Conservation (phyloP, 1,140 invertebrate genomes). For the Euwallacea similis region DNA sequence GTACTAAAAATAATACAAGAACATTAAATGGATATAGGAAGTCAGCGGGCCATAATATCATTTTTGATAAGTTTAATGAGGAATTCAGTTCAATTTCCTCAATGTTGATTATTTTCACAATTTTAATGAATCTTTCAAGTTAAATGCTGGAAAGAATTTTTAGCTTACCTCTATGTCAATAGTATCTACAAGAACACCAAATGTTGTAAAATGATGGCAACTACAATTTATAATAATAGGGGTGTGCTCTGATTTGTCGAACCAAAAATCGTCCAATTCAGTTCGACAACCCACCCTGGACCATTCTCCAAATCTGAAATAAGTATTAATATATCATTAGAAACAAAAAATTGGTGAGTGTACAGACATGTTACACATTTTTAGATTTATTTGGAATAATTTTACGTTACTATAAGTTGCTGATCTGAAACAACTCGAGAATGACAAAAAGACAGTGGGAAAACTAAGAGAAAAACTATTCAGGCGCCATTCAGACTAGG, state of each 20-base stretch:
- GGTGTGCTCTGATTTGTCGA: constrained; percentile 52
- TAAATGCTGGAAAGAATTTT: too few species aligned
- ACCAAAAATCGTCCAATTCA: constrained; percentile 67
- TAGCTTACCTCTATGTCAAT: constrained; percentile 77
- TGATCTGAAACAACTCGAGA: too few species aligned
- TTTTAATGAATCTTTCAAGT: too few species aligned
- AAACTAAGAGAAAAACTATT: too few species aligned
- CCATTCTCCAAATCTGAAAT: constrained; percentile 74
- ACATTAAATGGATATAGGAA: not conserved
- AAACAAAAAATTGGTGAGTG: not conserved
- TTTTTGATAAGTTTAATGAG: not conserved
- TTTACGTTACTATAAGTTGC: too few species aligned
- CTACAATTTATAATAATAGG: constrained; percentile 85
- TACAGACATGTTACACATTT: not conserved
- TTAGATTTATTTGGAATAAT: not conserved
- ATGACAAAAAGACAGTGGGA: too few species aligned
- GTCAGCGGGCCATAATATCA: not conserved
- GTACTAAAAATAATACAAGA: constrained; percentile 56
- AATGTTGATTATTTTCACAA: not conserved
- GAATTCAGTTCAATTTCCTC: not conserved
- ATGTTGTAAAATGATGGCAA: constrained; percentile 89
- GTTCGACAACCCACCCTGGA: constrained; percentile 86
- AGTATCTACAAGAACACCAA: constrained; percentile 88
- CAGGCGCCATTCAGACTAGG: too few species aligned
- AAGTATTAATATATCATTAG: not conserved